Base-by-base conservation (phyloP, 2,888 invertebrate genomes). In the Leptinotarsa rubiginosa region DNA sequence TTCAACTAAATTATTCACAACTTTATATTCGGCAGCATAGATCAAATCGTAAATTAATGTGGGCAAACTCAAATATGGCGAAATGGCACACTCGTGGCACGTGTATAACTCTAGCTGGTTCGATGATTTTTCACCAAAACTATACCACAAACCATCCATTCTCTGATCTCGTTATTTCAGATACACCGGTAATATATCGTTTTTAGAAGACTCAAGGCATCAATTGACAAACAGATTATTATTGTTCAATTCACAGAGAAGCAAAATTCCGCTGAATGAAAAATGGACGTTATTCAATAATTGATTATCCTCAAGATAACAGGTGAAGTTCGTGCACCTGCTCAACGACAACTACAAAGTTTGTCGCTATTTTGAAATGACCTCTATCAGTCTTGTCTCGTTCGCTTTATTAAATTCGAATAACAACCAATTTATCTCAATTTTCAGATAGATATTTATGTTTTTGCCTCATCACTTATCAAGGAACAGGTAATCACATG, bases 281-380 rank as follows among this genome's bases (percentile, higher is more conserved):
- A 62, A 41, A 62, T 18, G 31, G 62, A 41, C 62, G 62, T 62
- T 41, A 41, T n/a, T 18, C 62, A 62, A 18, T 62, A 31, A 62
- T n/a, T 13, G 41, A 62, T 62, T 25, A 31, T 62, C 41, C 62
- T 41, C 62, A 12, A 16, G 41, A 62, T 41, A 62, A 67, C 67
- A 67, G 67, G 67, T 67, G 67, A 31, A 10, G 12, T 47, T 25
- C 22, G n/a, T 67, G 25, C 67, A 67, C 67, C 67, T 67, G 67
- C 47, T 31, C 13, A 20, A n/a, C 15, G 67, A 67, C 67, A 67
- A 52, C 50, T 67, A 67, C 49, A 67, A 67, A 67, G 22, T 52
- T 22, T 31, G 49, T 52, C 49, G 67, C 67, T 52, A 67, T 67
- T 67, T 25, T 25, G 25, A 50, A 67, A 49, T 25, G 67, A 67